Base-by-base conservation (phyloP, 2,888 invertebrate genomes). In the Diplazon laetatorius region DNA sequence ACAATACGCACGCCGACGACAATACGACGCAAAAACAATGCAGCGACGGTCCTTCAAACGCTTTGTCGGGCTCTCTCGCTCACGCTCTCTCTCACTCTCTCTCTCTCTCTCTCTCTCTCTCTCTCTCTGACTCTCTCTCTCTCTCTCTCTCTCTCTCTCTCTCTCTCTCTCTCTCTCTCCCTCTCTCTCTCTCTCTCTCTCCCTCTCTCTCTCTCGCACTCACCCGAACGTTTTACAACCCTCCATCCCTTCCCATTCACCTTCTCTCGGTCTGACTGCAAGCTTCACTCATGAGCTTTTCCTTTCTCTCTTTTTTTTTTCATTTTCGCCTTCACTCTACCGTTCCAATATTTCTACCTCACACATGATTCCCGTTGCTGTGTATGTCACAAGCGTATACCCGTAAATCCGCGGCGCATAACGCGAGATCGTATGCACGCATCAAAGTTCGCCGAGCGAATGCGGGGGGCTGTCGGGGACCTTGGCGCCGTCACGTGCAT, bases 1-100 rank as follows among this genome's bases (percentile, higher is more conserved):
- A 80, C 83, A 81, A 82, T 83, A 77, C 82, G 83, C 80, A 77
- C 80, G 81, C 78, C 82, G 76, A 74, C 72, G 82, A 84, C 87
- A 87, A 85, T 86, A 83, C 82, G 55, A 80, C 79, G 82, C 79
- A 84, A 86, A 87, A 86, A 86, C 86, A 87, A 87, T 86, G 83
- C 82, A 30, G 60, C 48, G 59, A 71, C 76, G 80, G 82, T 83
- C 83, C 82, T 86, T 85, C 84, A 85, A 86, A 85, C 81, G 85
- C 82, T 83, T 85, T 82, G 84, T 82, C 77, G 75, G 72, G 63
- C 65, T 62, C 60, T 69, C 63, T 66, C 76, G 55, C 57, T 57
- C 68, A 46, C 42, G 50, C 46, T 55, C 16, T 46, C 35, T 42
- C 6, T 57, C 42, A 22, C 44, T 30, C 16, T 60, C 37, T 48